Base-by-base conservation (phyloP, 2,113 vertebrate genomes). In the Saguinus imperator region DNA sequence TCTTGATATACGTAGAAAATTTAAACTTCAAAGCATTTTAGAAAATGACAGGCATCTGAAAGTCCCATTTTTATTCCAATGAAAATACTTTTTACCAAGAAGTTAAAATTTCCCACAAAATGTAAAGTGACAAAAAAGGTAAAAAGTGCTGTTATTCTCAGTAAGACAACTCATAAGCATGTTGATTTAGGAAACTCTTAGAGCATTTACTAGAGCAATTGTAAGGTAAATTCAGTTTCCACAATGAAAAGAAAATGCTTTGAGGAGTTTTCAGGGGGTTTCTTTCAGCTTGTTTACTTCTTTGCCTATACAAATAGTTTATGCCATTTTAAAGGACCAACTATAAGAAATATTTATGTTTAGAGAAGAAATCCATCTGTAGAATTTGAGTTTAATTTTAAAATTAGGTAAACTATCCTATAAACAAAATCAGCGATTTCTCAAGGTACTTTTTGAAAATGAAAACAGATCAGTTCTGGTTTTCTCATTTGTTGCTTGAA, bases 81-180 rank as follows among this genome's bases (percentile, higher is more conserved):
- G 48, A 97, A 98, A 98, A 97, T 96, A 96, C 14, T 88, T 97
- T 96, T 96, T 95, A 97, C 87, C 82, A 91, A 97, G 87, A 98
- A 96, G 87, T 90, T 96, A 95, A 97, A 92, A 94, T 97, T 95
- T 95, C 82, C 55, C 43, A 96, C 82, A 95, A 96, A 96, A 97
- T 93, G 40, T 97, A 94, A 97, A 97, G 55, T 4, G 9, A 95
- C 85, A 92, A 83, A 86, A 90, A 98, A 95, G 94, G 94, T 86
- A 93, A 76, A 95, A 94, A 94, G 43, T 76, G 43, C n/a, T 94
- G 91, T 98, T 98, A 95, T 96, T 97, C 94, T 86, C 92, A 95
- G 82, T 89, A 87, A 91, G 76, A 94, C 50, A 93, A 93, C 68
- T 83, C 58, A 90, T 27, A 88, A 95, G 66, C 81, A 64, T 76